These are phyloP conservation scores for Anoplophora glabripennis DNA, from an alignment of 1,140 invertebrate species.

Conservation along the genomic window DNA sequence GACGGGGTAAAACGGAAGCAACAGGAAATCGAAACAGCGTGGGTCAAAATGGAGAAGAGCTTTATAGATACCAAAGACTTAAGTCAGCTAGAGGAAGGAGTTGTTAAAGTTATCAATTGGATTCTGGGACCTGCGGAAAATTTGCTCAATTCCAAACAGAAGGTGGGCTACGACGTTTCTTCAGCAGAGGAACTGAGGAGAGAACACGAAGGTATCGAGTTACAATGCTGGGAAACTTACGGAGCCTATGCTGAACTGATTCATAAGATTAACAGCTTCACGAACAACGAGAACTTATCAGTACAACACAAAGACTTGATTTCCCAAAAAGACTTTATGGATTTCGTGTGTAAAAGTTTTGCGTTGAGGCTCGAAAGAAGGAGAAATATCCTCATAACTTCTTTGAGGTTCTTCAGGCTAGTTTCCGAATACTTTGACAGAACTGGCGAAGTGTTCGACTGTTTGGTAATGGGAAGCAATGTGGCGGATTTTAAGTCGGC, in stretches of 20 bases:
- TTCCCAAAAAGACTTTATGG: slow-evolving; percentile 73
- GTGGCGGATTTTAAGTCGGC: slow-evolving; percentile 57
- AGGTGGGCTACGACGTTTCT: slow-evolving; percentile 69
- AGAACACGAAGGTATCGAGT: slow-evolving; percentile 72
- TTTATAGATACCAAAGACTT: slow-evolving; percentile 61
- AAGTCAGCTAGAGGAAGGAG: slow-evolving; percentile 59
- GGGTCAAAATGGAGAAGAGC: slow-evolving; percentile 59
- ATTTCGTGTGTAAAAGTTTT: slow-evolving; percentile 75
- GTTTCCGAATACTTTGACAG: slow-evolving; percentile 69
- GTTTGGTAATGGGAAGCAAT: slow-evolving; percentile 60
- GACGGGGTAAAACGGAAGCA: slow-evolving; percentile 60
- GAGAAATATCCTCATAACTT: slow-evolving; percentile 73
- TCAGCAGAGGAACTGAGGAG: slow-evolving; percentile 68
- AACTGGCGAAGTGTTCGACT: slow-evolving; percentile 66
- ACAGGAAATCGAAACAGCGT: slow-evolving; percentile 59
- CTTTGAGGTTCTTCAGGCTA: slow-evolving; percentile 71
- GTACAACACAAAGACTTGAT: slow-evolving; percentile 55
- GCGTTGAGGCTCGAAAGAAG: slow-evolving; percentile 71
- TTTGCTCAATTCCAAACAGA: slow-evolving; percentile 64
- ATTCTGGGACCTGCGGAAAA: slow-evolving; percentile 68
- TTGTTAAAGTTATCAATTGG: slow-evolving; percentile 71
- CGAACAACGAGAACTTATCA: slow-evolving; percentile 51
- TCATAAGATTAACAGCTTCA: slow-evolving; percentile 62
- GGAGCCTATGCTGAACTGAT: slow-evolving; percentile 73
- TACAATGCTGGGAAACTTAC: slow-evolving; percentile 73